Conservation (phyloP, 2,888 invertebrate genomes). For the Sinhomidia bicolor region DNA sequence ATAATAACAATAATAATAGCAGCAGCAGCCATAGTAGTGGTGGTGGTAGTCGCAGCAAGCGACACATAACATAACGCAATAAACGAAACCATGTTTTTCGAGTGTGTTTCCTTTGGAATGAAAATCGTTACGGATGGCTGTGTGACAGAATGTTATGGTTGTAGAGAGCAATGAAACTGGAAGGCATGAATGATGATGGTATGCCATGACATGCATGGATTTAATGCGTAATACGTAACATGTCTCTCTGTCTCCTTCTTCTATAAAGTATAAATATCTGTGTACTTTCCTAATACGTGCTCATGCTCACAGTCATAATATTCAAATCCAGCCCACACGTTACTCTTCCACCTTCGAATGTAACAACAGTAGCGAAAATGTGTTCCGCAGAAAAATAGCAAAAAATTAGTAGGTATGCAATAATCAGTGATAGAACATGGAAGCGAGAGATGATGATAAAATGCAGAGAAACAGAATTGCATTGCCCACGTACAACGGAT, state of each 20-base stretch:
- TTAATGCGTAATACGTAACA: conserved; percentile 52
- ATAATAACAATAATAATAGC: conserved; percentile 22
- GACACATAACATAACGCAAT: conserved; percentile 27
- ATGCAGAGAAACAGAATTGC: too few species aligned
- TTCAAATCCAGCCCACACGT: neutral
- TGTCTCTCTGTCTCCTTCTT: neutral
- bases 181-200: conserved; percentile 66
- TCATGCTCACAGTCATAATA: neutral
- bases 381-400: neutral
- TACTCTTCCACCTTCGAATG: neutral
- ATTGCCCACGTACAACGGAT: too few species aligned
- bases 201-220: conserved; percentile 60
- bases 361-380: neutral
- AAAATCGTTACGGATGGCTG: conserved; percentile 65
- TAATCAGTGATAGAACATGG: neutral
- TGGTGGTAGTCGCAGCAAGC: neutral
- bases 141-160: conserved; percentile 60
- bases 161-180: conserved; percentile 63
- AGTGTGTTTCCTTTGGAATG: conserved; percentile 55
- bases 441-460: neutral
- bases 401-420: neutral
- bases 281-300: conserved; percentile 24
- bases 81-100: conserved; percentile 42
- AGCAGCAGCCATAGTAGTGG: neutral
- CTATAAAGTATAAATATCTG: neutral